These are phyloP conservation scores for Dromas ardeola DNA, from an alignment of 2,113 vertebrate genomes.

Conservation along the genomic window DNA sequence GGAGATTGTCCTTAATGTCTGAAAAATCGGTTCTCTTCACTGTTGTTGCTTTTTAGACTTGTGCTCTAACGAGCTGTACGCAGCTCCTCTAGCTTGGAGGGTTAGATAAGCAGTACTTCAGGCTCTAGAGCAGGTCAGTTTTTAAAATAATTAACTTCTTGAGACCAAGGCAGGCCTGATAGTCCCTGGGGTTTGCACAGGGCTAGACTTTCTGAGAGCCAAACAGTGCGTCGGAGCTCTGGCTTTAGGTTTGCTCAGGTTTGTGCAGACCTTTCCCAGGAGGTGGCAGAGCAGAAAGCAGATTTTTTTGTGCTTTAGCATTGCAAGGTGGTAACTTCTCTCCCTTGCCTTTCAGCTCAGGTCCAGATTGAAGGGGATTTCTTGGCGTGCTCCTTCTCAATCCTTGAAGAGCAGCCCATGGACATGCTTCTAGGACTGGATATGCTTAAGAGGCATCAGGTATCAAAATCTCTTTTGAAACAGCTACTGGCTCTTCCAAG, in stretches of 20 bases:
- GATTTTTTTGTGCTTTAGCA: not conserved
- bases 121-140: not conserved
- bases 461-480: conserved; percentile 49
- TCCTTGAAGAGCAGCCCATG: conserved; percentile 98
- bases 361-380: conserved; percentile 98
- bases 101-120: not conserved
- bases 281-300: not conserved
- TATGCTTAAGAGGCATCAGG: conserved; percentile 99
- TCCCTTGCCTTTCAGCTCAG: conserved; percentile 83
- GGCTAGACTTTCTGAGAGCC: not conserved
- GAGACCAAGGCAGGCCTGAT: not conserved
- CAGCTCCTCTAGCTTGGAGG: not conserved
- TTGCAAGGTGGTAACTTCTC: not conserved
- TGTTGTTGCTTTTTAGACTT: not conserved
- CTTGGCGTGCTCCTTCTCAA: conserved; percentile 96
- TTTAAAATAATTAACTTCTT: not conserved
- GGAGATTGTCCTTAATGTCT: not conserved
- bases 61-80: not conserved
- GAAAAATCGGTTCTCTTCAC: not conserved
- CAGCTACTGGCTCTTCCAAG: not conserved
- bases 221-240: not conserved
- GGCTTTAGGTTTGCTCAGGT: not conserved
- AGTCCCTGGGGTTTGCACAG: not conserved
- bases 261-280: not conserved
- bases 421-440: conserved; percentile 98